Base-by-base conservation (phyloP, 2,113 vertebrate species). In the Chaenocephalus aceratus region DNA sequence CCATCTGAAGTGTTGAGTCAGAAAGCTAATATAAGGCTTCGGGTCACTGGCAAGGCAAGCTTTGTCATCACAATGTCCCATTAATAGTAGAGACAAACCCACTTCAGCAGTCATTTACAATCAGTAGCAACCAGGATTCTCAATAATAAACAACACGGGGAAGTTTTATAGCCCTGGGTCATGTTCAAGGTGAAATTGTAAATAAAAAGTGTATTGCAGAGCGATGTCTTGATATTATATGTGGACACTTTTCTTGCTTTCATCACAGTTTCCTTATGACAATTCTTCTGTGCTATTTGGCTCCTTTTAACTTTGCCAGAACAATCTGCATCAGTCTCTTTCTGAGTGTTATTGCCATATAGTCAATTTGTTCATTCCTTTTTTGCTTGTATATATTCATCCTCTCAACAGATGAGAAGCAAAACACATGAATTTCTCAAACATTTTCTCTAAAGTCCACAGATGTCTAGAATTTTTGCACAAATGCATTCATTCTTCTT, bases 11-110 rank as follows among this genome's bases (percentile, higher is more conserved):
- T 44, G 82, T 84, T 81, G 77, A 84, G 66, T 81, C 72, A 81
- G 75, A 86, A 48, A 91, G 75, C 87, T 83, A 73, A 84, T 34
- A 64, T 93, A 91, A 91, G 90, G 87, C 90, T 89, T 91, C 77
- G 30, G 90, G 87, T 87, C 88, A 72, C 82, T 72, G 77, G 72
- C 84, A 90, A 89, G 84, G 87, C 85, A 90, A 88, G 71, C 77
- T 56, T 78, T 72, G 57, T 91, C 79, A 65, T 82, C 67, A 59
- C 77, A 89, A 71, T 73, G 73, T 84, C 64, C 63, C 63, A 56
- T 23, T 44, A 72, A 78, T 56, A 72, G 80, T 36, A 60, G 16
- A 68, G 49, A 82, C 81, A 73, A 77, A 87, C 80, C 71, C 56
- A 85, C 26, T 3, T 61, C 52, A 86, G 77, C 78, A 77, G 84